Evolutionary conservation across 2,797 vertebrate species (phyloP).

Genomic region (Acrossocheilus wenchowensis): DNA sequence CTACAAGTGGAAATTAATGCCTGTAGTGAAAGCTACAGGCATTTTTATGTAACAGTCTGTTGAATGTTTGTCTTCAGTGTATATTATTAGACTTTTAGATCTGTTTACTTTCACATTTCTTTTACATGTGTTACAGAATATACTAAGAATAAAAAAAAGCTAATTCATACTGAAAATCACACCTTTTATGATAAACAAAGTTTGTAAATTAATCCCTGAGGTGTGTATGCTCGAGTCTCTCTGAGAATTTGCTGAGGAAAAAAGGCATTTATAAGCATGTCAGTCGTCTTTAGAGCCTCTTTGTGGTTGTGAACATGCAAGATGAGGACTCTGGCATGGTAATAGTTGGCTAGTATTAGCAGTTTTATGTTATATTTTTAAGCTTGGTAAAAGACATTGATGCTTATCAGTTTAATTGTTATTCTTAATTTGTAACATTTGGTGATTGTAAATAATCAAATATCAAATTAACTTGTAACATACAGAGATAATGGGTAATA

Average conservation of each 20-base stretch:
- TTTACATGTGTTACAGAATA: background rate
- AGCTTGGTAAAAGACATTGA: background rate
- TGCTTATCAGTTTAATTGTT: background rate
- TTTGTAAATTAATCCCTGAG: background rate
- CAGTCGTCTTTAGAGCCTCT: background rate
- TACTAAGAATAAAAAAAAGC: background rate
- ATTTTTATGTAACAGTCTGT: background rate
- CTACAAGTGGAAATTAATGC: background rate
- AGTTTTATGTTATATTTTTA: background rate
- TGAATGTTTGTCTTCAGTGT: background rate
- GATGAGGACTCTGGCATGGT: background rate
- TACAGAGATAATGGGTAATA: constrained; percentile 9
- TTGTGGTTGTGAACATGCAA: background rate
- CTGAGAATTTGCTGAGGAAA: background rate
- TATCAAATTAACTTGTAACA: background rate
- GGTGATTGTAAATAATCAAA: background rate
- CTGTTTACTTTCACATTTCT: background rate
- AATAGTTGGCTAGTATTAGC: background rate
- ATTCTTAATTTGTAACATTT: background rate
- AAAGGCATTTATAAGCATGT: background rate
- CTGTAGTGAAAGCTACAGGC: background rate
- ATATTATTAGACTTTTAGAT: background rate
- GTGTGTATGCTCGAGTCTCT: background rate
- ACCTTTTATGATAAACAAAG: background rate
- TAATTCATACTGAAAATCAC: background rate